Evolutionary conservation across 2,113 vertebrate species (phyloP), one percentile per base, ranked within the genome.

Genomic region (Sceloporus undulatus): DNA sequence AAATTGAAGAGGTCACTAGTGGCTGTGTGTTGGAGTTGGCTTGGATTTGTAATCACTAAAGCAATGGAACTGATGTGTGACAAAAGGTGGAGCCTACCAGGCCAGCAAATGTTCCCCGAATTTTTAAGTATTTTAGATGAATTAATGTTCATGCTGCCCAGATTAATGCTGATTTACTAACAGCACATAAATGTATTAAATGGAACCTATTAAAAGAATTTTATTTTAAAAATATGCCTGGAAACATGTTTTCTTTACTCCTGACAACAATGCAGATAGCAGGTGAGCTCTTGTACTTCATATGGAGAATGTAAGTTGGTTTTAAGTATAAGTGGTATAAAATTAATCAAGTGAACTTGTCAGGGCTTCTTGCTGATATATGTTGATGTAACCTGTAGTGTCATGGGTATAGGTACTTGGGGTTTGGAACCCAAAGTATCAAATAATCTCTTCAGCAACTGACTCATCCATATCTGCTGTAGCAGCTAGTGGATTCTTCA

Each of bases 171-270:
- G 85, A 91, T 92, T 96, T 96, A 96, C 96, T 97, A 96, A 96
- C 93, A 95, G 94, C 96, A 95, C 96, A 93, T 95, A 94, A 96
- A 95, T 91, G 0, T 86, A 94, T 91, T 95, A 88, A 94, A 94
- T 96, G 95, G 95, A 96, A 95, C 94, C 95, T 95, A 97, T 97
- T 97, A 97, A 97, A 86, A 97, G 93, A 96, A 97, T 42, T 96
- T 94, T 97, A 97, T 97, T 97, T 97, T 97, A 95, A 95, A 96
- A 95, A 56, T 78, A 42, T 27, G 62, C 25, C 42, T 95, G 92
- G 92, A 79, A 59, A 82, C 65, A 2, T 92, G 92, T 94, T 85
- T 94, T 94, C 87, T 95, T 94, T 91, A 40, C 9, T 4, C 23
- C 25, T 71, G 66, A 19, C 9, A 54, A 62, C 91, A 89, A 86